These are phyloP conservation scores for Hipposideros armiger DNA, from an alignment of 2,113 vertebrate genomes.

Conservation along the genomic window DNA sequence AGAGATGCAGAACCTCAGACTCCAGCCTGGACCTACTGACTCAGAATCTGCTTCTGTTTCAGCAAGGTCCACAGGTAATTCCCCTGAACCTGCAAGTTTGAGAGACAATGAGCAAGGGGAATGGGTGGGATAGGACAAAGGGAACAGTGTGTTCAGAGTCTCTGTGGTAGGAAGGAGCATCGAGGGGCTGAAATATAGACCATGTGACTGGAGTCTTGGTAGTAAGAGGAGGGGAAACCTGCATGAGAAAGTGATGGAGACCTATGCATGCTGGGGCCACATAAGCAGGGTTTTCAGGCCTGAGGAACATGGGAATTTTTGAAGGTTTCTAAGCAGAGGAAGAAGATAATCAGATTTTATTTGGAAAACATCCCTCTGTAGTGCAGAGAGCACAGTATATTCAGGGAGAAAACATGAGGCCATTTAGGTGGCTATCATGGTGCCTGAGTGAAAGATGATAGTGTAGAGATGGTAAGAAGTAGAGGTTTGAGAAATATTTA, in stretches of 20 bases:
- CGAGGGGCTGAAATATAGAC: background rate
- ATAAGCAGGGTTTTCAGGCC: background rate
- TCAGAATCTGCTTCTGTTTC: background rate
- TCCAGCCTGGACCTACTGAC: background rate
- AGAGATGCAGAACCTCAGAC: background rate
- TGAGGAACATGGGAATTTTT: background rate
- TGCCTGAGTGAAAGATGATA: background rate
- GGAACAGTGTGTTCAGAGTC: background rate
- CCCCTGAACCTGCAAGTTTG: background rate
- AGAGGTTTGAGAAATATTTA: background rate
- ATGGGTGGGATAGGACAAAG: background rate
- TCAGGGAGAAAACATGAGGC: background rate
- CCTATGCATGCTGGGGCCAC: too few relatives aligned
- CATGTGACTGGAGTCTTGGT: background rate
- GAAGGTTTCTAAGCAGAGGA: background rate
- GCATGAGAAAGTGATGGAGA: background rate
- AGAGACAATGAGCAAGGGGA: background rate
- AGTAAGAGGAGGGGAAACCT: background rate
- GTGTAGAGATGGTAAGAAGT: background rate
- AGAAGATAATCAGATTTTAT: background rate
- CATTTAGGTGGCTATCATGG: too few relatives aligned
- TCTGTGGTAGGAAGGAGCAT: background rate
- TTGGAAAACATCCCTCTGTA: background rate
- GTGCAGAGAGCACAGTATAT: background rate
- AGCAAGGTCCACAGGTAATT: background rate